phyloP scores from a whole-genome alignment of 2,888 invertebrate genomes.

The Dexiosoma caninum region DNA sequence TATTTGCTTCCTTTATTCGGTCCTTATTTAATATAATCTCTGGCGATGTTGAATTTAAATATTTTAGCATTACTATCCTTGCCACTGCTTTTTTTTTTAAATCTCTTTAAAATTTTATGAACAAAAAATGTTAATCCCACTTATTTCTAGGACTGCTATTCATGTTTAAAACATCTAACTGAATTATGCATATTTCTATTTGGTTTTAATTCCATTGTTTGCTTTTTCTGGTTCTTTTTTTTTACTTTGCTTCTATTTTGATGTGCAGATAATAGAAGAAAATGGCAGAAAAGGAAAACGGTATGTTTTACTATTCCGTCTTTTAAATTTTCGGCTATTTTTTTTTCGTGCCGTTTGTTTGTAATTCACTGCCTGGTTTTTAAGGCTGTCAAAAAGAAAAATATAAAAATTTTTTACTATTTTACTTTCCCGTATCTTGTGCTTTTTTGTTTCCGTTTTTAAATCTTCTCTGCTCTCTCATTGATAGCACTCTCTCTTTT shows the following conservation, averaged over 20 bases:
- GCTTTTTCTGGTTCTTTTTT: not conserved
- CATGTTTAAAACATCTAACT: not conserved
- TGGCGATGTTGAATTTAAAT: too few relatives aligned
- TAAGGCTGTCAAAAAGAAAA: too few relatives aligned
- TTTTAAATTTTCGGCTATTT: not conserved
- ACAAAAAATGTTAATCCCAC: too few relatives aligned
- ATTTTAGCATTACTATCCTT: too few relatives aligned
- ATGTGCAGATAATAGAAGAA: slow-evolving; percentile 1
- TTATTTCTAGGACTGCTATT: not conserved
- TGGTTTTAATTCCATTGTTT: too few relatives aligned
- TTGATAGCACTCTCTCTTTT: not conserved
- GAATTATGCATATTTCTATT: too few relatives aligned
- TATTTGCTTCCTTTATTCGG: too few relatives aligned
- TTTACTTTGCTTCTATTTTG: not conserved
- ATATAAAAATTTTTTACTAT: not conserved
- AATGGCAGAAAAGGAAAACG: not conserved
- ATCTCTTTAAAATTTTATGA: too few relatives aligned
- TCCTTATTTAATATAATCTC: too few relatives aligned
- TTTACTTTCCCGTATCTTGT: slow-evolving; percentile 32
- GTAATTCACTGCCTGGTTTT: slow-evolving; percentile 8
- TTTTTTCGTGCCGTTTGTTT: not conserved
- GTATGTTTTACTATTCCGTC: not conserved
- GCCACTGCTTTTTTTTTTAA: too few relatives aligned
- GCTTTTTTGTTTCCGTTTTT: slow-evolving; percentile 16
- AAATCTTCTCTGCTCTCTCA: slow-evolving; percentile 9